Evolutionary conservation across 2,888 invertebrate species (phyloP).

Genomic region (Malachius bipustulatus): DNA sequence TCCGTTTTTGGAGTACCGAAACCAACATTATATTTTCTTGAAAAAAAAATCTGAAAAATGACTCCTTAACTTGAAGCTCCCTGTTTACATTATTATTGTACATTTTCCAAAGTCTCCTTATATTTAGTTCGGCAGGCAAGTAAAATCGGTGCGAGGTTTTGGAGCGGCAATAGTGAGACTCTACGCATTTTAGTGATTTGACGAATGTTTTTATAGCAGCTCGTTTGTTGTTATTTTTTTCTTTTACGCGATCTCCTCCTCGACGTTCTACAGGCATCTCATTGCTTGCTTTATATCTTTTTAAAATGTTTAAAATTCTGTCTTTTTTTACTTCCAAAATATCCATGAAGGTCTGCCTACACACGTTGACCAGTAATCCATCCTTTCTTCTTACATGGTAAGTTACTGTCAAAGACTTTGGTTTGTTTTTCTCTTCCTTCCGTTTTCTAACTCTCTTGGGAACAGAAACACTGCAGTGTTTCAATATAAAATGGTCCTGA

Average conservation of each 20-base stretch:
- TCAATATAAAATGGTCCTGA: too few species aligned
- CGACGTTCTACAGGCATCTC: background rate
- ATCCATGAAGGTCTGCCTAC: background rate
- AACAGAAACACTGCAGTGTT: too few species aligned
- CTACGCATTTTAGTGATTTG: too few species aligned
- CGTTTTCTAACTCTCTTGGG: too few species aligned
- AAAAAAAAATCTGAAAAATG: constrained; percentile 17
- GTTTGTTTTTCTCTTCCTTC: too few species aligned
- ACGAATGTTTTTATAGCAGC: too few species aligned
- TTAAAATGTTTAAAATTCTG: background rate
- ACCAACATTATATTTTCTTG: constrained; percentile 18
- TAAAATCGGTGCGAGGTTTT: constrained; percentile 12
- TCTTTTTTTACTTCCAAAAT: background rate
- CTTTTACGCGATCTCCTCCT: constrained; percentile 1
- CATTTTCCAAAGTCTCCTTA: constrained; percentile 15
- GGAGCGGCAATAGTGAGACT: constrained; percentile 21
- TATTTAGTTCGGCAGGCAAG: constrained; percentile 15
- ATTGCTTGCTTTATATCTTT: background rate
- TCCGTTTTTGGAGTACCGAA: constrained; percentile 13
- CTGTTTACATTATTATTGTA: constrained; percentile 9
- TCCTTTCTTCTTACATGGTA: too few species aligned
- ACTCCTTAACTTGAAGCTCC: constrained; percentile 11
- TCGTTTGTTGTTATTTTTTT: too few species aligned
- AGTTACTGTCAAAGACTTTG: too few species aligned
- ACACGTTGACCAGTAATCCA: too few species aligned